Conservation (phyloP, 2,113 vertebrate genomes). For the Diadophis punctatus region DNA sequence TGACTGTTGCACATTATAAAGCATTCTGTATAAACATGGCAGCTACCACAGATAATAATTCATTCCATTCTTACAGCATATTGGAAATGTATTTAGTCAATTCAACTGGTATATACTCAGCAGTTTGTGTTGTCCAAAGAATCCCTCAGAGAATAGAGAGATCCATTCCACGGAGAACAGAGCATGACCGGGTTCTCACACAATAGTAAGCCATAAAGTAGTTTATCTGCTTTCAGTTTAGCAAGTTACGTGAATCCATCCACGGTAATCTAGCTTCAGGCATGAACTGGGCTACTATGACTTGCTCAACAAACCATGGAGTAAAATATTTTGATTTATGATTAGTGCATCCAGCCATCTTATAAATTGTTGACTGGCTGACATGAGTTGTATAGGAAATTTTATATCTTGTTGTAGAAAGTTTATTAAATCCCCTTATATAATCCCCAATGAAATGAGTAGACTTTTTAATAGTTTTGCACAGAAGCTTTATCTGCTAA, state of each 20-base stretch:
- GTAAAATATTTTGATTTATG: neutral
- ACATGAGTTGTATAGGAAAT: neutral
- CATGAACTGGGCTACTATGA: neutral
- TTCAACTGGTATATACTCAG: neutral
- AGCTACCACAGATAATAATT: neutral
- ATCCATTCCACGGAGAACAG: neutral
- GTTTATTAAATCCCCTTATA: neutral
- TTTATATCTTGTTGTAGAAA: neutral
- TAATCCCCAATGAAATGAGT: neutral
- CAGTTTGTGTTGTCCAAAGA: neutral
- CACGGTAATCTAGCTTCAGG: neutral
- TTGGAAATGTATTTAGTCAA: slow-evolving; percentile 15
- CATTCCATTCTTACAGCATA: neutral
- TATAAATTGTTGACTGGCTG: neutral
- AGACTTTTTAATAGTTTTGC: neutral
- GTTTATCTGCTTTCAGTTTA: neutral
- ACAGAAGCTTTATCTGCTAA: neutral
- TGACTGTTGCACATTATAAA: neutral
- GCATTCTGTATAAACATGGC: neutral
- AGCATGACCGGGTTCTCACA: neutral
- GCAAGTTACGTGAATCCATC: neutral
- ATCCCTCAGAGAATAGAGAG: neutral
- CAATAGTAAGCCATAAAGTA: neutral
- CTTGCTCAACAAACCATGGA: neutral
- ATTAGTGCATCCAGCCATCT: neutral